Evolutionary conservation across 2,888 invertebrate genomes (phyloP).

Genomic region (Caenorhabditis sp.): DNA sequence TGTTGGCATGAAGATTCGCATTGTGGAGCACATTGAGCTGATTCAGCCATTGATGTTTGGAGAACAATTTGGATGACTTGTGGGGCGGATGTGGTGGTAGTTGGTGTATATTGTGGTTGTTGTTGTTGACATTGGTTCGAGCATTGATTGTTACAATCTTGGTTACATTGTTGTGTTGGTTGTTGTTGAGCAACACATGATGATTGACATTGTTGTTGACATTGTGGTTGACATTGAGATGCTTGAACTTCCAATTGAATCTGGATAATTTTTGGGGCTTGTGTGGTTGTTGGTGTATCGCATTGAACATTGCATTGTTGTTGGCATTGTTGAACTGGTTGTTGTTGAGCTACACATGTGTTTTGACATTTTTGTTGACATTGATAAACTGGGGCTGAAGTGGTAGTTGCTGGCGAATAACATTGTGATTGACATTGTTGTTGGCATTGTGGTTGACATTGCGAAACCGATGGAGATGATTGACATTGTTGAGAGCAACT

Average conservation of each 20-base stretch:
- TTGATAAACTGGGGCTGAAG: background rate
- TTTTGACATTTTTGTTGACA: constrained; percentile 18
- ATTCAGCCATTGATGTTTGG: constrained; percentile 43
- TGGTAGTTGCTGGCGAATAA: constrained; percentile 2
- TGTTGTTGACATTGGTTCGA: background rate
- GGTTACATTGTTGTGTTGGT: background rate
- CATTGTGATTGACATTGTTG: no score
- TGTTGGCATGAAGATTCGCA: constrained; percentile 50
- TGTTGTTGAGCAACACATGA: constrained; percentile 4
- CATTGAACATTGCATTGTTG: constrained; percentile 34
- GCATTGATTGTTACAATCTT: background rate
- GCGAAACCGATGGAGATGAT: no score
- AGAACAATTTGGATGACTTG: constrained; percentile 40
- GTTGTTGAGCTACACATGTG: constrained; percentile 16
- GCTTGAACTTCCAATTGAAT: constrained; percentile 36
- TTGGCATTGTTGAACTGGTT: constrained; percentile 21
- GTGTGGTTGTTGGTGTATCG: constrained; percentile 6
- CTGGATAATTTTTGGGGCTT: constrained; percentile 35
- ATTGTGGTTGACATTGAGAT: constrained; percentile 25
- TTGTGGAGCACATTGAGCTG: constrained; percentile 46
- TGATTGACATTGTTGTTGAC: constrained; percentile 11
- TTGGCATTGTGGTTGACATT: no score
- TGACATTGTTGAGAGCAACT: no score
- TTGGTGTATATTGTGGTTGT: background rate
- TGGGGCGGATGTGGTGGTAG: constrained; percentile 12